Percentiles rank a stretch among this genome's conserved stretches.
Evolutionary conservation across 2,113 vertebrate genomes (phyloP).

Genomic region (Anhinga anhinga): DNA sequence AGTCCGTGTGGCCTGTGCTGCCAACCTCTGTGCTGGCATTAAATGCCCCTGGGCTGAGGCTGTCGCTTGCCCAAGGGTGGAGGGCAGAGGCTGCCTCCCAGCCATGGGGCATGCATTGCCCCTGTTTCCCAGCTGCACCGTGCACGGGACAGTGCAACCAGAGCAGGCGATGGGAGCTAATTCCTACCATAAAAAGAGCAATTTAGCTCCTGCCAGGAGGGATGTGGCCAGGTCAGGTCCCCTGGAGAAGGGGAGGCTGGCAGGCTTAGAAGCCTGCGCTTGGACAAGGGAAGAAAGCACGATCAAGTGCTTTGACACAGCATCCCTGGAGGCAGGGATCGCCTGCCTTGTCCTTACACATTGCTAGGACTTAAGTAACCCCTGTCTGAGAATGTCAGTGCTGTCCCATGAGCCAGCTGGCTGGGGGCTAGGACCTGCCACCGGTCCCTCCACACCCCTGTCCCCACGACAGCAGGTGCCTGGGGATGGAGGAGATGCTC

Average conservation of each 20-base stretch:
- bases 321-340: background rate
- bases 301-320: background rate
- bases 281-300: background rate
- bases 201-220: background rate
- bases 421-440: background rate
- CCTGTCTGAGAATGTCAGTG: background rate
- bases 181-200: background rate
- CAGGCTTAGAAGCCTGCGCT: background rate
- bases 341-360: background rate
- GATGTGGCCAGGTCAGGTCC: background rate
- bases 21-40: background rate
- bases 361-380: background rate
- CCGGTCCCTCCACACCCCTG: background rate
- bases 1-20: accelerated
- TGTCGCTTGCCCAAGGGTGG: accelerated
- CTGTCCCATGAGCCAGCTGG: background rate
- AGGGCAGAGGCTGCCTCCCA: background rate
- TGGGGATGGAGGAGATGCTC: background rate
- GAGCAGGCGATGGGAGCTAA: accelerated
- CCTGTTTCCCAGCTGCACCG: accelerated
- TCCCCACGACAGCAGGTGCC: accelerated
- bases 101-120: accelerated
- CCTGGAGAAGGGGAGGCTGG: background rate
- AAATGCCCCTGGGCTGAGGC: accelerated
- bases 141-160: background rate